Evolutionary conservation across 2,797 vertebrate species (phyloP), one percentile per base, ranked within the genome.

Genomic region (Sylvia borin): DNA sequence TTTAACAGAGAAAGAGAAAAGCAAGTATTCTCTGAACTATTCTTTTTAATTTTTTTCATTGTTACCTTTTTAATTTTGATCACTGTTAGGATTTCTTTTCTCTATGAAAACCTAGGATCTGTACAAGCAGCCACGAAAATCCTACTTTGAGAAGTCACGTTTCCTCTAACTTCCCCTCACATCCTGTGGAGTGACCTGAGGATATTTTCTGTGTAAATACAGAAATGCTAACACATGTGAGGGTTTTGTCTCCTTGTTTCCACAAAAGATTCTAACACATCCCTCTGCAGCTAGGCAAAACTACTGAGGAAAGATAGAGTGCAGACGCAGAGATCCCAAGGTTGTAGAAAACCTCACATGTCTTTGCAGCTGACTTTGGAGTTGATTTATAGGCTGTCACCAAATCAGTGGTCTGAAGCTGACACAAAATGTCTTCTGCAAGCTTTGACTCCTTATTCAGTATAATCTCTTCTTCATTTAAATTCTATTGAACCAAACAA

Each of bases 391-490:
- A 85, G 62, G 43, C 92, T 86, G 55, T 58, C 87, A 92, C 54
- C 70, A 90, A 83, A 91, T 29, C 61, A 65, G 72, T 3, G 14
- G 50, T 77, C 72, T 93, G 66, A 93, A 91, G 32, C 91, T 84
- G 79, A 78, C 70, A 85, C n/a, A 86, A 96, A 90, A 90, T 91
- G 47, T 95, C 89, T 91, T 93, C 93, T 96, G 58, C 82, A 78
- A 76, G 85, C 94, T 84, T 90, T 80, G 91, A 92, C 64, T 93
- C 72, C 85, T 92, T 92, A 70, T 86, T 93, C 91, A 94, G 79
- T 87, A 43, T 60, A 93, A 94, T 60, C 55, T 94, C 62, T 22
- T 95, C 91, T 97, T 96, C 95, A 91, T 95, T 94, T 94, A 74
- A 79, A 94, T 96, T 95, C 95, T 72, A 48, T 68, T 81, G 92